Evolutionary conservation across 2,888 invertebrate species (phyloP), one percentile per base, ranked within the genome.

Genomic region (Cantharis nigra): DNA sequence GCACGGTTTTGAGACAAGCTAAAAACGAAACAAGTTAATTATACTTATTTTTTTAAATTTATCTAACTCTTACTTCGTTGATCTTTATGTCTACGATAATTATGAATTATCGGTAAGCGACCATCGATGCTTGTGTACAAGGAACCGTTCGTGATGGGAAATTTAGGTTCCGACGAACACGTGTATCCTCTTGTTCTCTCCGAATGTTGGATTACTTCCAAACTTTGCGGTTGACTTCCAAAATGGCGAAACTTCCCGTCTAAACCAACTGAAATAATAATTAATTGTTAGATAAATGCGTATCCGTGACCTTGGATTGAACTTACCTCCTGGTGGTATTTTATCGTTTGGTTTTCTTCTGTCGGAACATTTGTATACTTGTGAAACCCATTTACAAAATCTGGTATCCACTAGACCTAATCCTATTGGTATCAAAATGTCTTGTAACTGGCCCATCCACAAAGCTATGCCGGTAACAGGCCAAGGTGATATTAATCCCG

Each of bases 191-290:
- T 63, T 11, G 63, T 23, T 13, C 79, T 63, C 63, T 78, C 78
- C 3, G 64, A 69, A 63, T 64, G 85, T 77, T 84, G 85, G 69
- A 79, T 79, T 13, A 86, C 81, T 79, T 88, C 88, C 73, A 88
- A 80, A 76, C 87, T 88, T 78, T 88, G 88, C 1, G 88, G 87
- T 74, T 87, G 88, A 70, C 87, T 87, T n/a, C 87, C 89, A 83
- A 91, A 91, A 69, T 90, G 90, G 18, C 91, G 88, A 84, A 91
- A 92, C 82, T 91, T 91, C n/a, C 91, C 91, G 82, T 91, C 91
- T 77, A 91, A 85, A n/a, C 91, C 90, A 79, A 90, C 90, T 90
- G 80, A 62, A 84, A 70, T 30, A 33, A 5, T 30, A 13, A n/a
- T 28, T 20, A 20, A 5, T 69, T 26, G 18, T 30, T 70, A 33